Base-by-base conservation (phyloP, 2,888 invertebrate species). In the Blastobasis adustella region DNA sequence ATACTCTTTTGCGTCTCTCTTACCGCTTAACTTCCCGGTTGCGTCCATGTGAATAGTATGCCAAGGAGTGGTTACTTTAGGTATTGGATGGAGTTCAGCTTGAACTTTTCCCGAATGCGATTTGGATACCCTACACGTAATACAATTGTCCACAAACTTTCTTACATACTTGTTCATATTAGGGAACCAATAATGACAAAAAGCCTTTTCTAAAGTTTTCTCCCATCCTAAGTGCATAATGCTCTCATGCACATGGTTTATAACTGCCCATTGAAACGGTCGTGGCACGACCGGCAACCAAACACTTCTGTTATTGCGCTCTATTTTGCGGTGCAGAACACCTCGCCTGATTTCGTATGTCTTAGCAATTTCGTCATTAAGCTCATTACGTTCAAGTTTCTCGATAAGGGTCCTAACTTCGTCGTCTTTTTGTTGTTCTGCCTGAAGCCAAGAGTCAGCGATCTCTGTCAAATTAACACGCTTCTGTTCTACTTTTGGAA, bases 1-100 rank as follows among this genome's bases (percentile, higher is more conserved):
- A 47, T 69, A 67, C 54, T 67, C 67, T 45, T 67, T 66, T 1
- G n/a, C n/a, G 44, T 62, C 55, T 37, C 47, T 66, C 47, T 65
- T 68, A 6, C 66, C 64, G 40, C 59, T 61, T 1, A 69, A 52
- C 52, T 64, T 67, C 6, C 65, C 62, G 5, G 59, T 56, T 1
- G 57, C 53, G 49, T 72, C 70, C 0, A 67, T 60, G 49, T 71
- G 70, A 7, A 70, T 10, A 0, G 67, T 71, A 47, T 71, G 69
- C 65, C 65, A 71, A 0, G 55, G 54, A 8, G 57, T 55, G 4
- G 47, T 43, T 1, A 54, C 41, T 53, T 69, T 72, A 4, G 62
- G 66, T 8, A 70, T 71, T 0, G 69, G 61, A 44, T 71, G 69
- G 2, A 71, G 46, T 43, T 63, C 58, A 10, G 56, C 62, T 51